A percentile compares a stretch with the other conserved stretches of the same genome.
These are phyloP conservation scores for Ptychoptera albimana DNA, from an alignment of 2,888 invertebrate genomes.

Conservation along the genomic window DNA sequence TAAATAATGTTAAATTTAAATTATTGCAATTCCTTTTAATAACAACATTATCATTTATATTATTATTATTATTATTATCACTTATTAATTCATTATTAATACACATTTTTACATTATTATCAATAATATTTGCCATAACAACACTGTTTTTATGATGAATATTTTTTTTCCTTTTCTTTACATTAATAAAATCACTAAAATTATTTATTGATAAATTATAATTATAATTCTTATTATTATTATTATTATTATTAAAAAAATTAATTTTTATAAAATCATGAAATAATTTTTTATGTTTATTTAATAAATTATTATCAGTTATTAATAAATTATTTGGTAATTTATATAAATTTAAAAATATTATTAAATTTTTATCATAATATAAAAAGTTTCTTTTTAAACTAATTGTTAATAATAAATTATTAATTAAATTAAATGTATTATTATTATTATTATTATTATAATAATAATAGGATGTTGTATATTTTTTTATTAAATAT, in stretches of 20 bases:
- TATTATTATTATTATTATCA: neutral
- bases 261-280: neutral
- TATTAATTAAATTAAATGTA: constrained; percentile 11
- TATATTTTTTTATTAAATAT: neutral
- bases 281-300: neutral
- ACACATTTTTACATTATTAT: neutral
- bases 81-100: neutral
- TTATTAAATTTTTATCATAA: constrained; percentile 5
- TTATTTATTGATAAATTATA: no score
- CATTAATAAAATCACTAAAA: neutral
- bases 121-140: neutral
- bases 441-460: constrained; percentile 10
- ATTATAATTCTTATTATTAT: neutral
- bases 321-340: neutral
- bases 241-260: neutral
- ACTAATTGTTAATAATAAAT: constrained; percentile 14
- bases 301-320: neutral
- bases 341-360: neutral
- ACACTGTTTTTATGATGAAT: neutral
- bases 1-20: no score
- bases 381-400: constrained; percentile 15
- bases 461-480: neutral
- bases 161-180: neutral
- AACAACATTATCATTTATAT: neutral
- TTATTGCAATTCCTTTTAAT: no score